phyloP scores from a whole-genome alignment of 2,888 invertebrate species.

The Enchytraeus crypticus region DNA sequence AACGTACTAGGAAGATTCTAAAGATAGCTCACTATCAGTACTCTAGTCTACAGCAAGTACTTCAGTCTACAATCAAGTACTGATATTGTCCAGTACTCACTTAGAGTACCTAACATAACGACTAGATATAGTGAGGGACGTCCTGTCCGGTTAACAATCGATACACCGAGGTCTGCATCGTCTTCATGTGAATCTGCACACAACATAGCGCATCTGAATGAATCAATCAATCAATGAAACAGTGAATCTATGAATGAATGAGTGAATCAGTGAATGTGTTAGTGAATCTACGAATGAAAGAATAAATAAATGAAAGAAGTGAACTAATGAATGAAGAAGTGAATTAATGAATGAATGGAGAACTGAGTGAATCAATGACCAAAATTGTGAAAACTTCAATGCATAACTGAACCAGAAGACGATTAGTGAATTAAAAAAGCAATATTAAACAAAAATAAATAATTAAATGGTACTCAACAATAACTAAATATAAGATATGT shows the following conservation, averaged over 20 bases:
- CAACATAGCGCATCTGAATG: neutral
- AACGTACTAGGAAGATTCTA: too few species aligned
- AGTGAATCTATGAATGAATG: neutral
- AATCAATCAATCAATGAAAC: neutral
- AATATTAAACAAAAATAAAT: neutral
- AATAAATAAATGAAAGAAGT: neutral
- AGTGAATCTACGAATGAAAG: neutral
- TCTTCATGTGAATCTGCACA: constrained; percentile 1
- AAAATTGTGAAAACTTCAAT: neutral
- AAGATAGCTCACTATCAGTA: too few species aligned
- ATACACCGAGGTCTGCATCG: neutral
- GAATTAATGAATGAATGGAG: neutral
- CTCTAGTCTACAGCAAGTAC: too few species aligned
- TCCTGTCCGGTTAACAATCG: neutral
- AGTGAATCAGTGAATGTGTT: neutral
- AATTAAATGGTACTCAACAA: neutral
- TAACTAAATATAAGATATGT: too few species aligned
- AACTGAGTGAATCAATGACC: neutral
- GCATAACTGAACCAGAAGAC: neutral
- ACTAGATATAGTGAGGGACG: neutral
- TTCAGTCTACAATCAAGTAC: too few species aligned
- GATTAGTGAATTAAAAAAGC: neutral
- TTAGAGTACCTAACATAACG: too few species aligned
- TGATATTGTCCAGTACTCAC: too few species aligned
- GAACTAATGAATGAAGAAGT: neutral